Percentiles rank a stretch among this genome's conserved stretches.
phyloP scores from a whole-genome alignment of 2,888 invertebrate species.

The Taphrorychus bicolor region DNA sequence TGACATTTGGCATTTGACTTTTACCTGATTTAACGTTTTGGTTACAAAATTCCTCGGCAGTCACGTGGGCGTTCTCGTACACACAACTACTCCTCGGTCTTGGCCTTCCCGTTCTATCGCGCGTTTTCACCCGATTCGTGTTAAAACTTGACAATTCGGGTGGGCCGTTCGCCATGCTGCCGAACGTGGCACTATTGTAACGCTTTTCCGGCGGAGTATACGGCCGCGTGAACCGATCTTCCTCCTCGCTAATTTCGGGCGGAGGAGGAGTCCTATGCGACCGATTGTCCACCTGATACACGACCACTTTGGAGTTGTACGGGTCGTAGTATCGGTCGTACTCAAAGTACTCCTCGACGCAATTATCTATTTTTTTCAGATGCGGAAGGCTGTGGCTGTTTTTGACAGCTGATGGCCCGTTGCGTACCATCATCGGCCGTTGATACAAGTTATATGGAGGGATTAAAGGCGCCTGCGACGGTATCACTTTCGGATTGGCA shows the following conservation, averaged over 20 bases:
- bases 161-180: conserved; percentile 24
- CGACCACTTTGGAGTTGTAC: conserved; percentile 8
- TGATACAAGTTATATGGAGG: conserved; percentile 46
- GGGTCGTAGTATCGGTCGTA: conserved; percentile 25
- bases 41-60: conserved; percentile 46
- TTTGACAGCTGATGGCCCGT: conserved; percentile 47
- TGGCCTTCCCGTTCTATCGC: conserved; percentile 4
- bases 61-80: conserved; percentile 55
- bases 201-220: conserved; percentile 57
- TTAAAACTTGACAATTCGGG: not conserved
- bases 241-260: conserved; percentile 21
- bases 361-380: conserved; percentile 40
- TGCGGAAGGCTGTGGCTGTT: conserved; percentile 53
- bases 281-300: conserved; percentile 18
- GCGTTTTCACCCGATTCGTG: not conserved
- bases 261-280: conserved; percentile 18
- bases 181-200: conserved; percentile 54
- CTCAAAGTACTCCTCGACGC: conserved; percentile 29
- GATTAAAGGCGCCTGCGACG: conserved; percentile 49
- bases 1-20: too few relatives aligned
- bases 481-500: conserved; percentile 55
- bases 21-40: conserved; percentile 22
- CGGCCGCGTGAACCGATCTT: conserved; percentile 44
- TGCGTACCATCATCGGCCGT: conserved; percentile 30
- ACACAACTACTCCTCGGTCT: conserved; percentile 54